Percentiles rank a stretch among this genome's conserved stretches.
These are phyloP conservation scores for Frieseomelitta varia DNA, from an alignment of 1,140 invertebrate genomes.

Conservation along the genomic window DNA sequence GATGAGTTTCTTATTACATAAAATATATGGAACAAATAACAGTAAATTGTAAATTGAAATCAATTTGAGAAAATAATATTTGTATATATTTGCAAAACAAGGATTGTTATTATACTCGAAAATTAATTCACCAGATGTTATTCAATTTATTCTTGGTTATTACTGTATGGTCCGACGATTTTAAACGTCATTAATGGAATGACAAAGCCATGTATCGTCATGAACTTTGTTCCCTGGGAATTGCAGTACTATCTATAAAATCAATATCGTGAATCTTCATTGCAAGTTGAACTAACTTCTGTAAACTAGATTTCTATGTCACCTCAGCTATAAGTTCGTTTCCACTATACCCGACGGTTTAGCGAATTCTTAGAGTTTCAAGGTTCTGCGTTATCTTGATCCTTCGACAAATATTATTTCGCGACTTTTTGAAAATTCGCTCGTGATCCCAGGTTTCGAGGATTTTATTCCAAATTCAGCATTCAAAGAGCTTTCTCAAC, in stretches of 20 bases:
- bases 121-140: background rate
- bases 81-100: too few species aligned
- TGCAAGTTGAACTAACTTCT: background rate
- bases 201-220: background rate
- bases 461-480: background rate
- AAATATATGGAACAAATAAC: background rate
- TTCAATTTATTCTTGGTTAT: too few species aligned
- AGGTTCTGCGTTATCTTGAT: too few species aligned
- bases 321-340: background rate
- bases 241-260: background rate
- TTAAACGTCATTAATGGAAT: background rate
- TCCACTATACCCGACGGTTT: background rate
- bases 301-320: background rate
- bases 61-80: background rate
- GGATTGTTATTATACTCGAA: background rate
- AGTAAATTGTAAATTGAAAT: background rate
- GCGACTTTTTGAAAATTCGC: too few species aligned
- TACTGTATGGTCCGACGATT: too few species aligned
- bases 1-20: background rate
- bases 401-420: too few species aligned
- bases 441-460: too few species aligned
- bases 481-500: background rate
- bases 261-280: slow-evolving; percentile 12
- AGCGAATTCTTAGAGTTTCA: too few species aligned
- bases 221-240: background rate